Conservation (phyloP, 2,797 vertebrate species). For the Champsocephalus esox region DNA sequence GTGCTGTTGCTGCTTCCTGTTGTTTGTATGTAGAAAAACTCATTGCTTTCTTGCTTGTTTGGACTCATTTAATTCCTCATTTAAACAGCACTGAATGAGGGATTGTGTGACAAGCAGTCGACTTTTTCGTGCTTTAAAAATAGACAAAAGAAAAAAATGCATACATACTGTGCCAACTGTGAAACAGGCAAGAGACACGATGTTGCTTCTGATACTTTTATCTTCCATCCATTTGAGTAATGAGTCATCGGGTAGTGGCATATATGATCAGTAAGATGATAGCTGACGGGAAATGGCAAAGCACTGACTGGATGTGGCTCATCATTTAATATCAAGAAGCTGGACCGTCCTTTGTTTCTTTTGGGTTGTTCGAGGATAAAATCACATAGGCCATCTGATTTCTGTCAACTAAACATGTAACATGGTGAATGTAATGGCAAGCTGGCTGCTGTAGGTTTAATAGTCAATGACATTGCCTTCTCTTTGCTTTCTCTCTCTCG, state of each 20-base stretch:
- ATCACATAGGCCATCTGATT: slow-evolving; percentile 30
- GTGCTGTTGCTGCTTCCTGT: slow-evolving; percentile 62
- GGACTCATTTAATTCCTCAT: background rate
- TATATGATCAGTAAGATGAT: slow-evolving; percentile 47
- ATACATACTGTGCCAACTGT: slow-evolving; percentile 5
- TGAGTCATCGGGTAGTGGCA: slow-evolving; percentile 69
- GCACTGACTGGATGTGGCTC: slow-evolving; percentile 21
- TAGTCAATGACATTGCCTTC: slow-evolving; percentile 38
- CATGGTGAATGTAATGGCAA: slow-evolving; percentile 38
- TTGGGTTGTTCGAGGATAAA: background rate
- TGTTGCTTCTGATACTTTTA: slow-evolving; percentile 25
- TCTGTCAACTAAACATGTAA: slow-evolving; percentile 25
- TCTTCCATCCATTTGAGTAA: slow-evolving; percentile 33
- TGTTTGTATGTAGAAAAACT: slow-evolving; percentile 30
- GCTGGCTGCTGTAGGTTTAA: slow-evolving; percentile 22
- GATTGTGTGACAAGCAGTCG: background rate
- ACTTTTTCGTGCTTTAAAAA: slow-evolving; percentile 27
- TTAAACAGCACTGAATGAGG: background rate
- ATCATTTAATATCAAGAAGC: background rate
- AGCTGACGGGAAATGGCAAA: slow-evolving; percentile 61
- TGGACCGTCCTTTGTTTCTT: slow-evolving; percentile 47
- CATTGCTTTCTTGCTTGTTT: background rate
- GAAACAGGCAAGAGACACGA: background rate
- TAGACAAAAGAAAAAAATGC: slow-evolving; percentile 34
- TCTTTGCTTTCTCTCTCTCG: slow-evolving; percentile 21